Evolutionary conservation across 1,140 invertebrate species (phyloP).

Genomic region (Dysdera silvatica): DNA sequence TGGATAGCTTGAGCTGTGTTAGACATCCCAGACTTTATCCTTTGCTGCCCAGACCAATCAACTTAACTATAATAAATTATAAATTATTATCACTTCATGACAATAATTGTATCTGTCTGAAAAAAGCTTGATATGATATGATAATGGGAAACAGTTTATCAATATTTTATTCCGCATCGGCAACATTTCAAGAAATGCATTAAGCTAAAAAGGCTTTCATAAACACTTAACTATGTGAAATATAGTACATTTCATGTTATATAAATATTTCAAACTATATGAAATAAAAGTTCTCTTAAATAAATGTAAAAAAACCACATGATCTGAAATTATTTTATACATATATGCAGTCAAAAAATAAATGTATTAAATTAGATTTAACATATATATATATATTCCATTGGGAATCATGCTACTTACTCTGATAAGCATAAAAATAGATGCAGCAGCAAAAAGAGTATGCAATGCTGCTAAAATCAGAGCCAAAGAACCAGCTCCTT

Average conservation of each 20-base stretch:
- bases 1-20: too few species aligned
- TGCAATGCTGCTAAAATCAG: conserved; percentile 21
- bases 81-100: neutral
- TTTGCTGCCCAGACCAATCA: too few species aligned
- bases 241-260: neutral
- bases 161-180: too few species aligned
- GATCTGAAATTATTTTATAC: too few species aligned
- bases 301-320: too few species aligned
- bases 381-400: neutral
- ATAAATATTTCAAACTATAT: neutral
- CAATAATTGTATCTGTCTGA: neutral
- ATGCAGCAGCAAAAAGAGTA: conserved; percentile 35
- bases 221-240: neutral
- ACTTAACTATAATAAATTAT: too few species aligned
- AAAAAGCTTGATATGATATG: too few species aligned
- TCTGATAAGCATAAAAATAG: conserved; percentile 40
- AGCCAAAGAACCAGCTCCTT: conserved; percentile 13
- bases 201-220: too few species aligned
- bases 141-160: too few species aligned
- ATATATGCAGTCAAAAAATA: neutral
- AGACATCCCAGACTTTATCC: too few species aligned
- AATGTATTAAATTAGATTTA: neutral
- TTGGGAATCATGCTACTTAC: conserved; percentile 20
- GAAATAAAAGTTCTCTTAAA: neutral
- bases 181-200: too few species aligned